Evolutionary conservation across 2,888 invertebrate species (phyloP).

Genomic region (Erynnis tages): DNA sequence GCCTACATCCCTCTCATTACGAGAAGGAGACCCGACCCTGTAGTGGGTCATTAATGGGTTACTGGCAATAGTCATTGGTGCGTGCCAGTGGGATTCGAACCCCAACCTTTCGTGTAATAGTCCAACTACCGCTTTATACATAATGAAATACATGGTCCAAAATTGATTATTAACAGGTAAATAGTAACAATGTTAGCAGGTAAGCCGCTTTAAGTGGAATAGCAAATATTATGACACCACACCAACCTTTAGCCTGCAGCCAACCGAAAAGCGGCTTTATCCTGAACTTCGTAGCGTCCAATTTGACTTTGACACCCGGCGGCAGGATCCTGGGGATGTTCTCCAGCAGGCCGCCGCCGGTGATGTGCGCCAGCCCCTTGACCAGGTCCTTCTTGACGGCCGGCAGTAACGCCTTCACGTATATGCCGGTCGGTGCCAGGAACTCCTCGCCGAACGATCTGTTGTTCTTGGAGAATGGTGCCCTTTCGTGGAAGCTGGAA

Average conservation of each 20-base stretch:
- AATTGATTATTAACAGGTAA: too few relatives aligned
- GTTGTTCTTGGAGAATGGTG: slow-evolving; percentile 63
- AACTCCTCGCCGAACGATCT: slow-evolving; percentile 87
- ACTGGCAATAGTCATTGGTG: too few relatives aligned
- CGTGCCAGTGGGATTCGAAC: too few relatives aligned
- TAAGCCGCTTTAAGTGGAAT: too few relatives aligned
- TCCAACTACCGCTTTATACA: too few relatives aligned
- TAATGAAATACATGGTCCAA: too few relatives aligned
- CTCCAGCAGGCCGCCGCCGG: slow-evolving; percentile 94
- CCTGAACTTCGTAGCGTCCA: slow-evolving; percentile 87
- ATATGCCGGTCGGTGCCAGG: slow-evolving; percentile 92
- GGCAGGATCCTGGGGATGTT: slow-evolving; percentile 94
- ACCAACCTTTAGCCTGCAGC: slow-evolving; percentile 87
- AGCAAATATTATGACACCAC: background rate
- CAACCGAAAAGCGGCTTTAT: slow-evolving; percentile 93
- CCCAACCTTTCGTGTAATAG: too few relatives aligned
- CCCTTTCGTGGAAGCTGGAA: slow-evolving; percentile 59
- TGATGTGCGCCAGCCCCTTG: slow-evolving; percentile 96
- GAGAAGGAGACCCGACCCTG: too few relatives aligned
- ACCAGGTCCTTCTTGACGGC: slow-evolving; percentile 86
- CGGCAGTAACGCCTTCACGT: slow-evolving; percentile 88
- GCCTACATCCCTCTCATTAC: too few relatives aligned
- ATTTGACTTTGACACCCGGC: slow-evolving; percentile 80
- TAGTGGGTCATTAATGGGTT: too few relatives aligned
- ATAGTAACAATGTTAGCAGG: too few relatives aligned